These are phyloP conservation scores for Mesaphorura yosii DNA, from an alignment of 1,140 invertebrate species.

Conservation along the genomic window DNA sequence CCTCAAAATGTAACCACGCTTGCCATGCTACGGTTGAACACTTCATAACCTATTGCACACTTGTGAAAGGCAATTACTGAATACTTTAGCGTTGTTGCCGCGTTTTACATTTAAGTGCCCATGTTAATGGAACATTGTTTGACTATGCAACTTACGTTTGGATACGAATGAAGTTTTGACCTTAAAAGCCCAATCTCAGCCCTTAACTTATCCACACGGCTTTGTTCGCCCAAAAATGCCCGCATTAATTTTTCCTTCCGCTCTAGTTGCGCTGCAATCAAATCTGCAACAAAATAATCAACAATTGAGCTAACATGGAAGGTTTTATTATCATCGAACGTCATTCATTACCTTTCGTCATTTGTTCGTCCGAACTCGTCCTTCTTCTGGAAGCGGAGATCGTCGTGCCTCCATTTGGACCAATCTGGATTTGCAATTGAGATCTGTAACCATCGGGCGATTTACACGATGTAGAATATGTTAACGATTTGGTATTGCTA, in stretches of 20 bases:
- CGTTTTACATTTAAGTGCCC: no score
- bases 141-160: neutral
- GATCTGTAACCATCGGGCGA: slow-evolving; percentile 24
- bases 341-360: slow-evolving; percentile 5
- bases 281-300: slow-evolving; percentile 18
- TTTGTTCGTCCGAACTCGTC: slow-evolving; percentile 12
- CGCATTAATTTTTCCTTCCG: slow-evolving; percentile 21
- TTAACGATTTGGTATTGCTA: slow-evolving; percentile 10
- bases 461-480: slow-evolving; percentile 25
- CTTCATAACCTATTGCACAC: no score
- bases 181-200: slow-evolving; percentile 16
- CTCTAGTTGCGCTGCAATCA: slow-evolving; percentile 23
- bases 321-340: neutral
- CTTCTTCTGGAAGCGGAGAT: slow-evolving; percentile 14
- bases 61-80: no score
- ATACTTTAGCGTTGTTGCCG: no score
- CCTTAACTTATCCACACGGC: slow-evolving; percentile 10
- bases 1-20: no score
- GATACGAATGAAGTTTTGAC: neutral
- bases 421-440: slow-evolving; percentile 24
- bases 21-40: no score
- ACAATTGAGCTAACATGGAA: neutral
- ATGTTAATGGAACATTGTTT: slow-evolving; percentile 6
- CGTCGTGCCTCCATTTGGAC: slow-evolving; percentile 18
- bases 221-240: slow-evolving; percentile 10